These are phyloP conservation scores for Corythornis cristatus DNA, from an alignment of 2,113 vertebrate genomes.

Conservation along the genomic window DNA sequence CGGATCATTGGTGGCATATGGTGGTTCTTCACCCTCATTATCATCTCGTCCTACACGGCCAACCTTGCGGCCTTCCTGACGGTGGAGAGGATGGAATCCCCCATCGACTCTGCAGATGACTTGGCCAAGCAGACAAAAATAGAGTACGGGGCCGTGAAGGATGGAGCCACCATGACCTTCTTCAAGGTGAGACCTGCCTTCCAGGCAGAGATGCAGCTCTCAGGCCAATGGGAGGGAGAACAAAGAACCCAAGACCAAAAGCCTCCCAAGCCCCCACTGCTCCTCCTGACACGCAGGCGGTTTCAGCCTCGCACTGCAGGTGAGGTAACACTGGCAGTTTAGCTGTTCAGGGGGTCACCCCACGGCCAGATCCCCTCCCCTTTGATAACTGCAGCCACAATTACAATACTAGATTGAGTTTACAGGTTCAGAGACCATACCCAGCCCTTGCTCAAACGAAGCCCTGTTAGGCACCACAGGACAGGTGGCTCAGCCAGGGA, in stretches of 20 bases:
- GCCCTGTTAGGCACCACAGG: neutral
- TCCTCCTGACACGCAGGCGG: neutral
- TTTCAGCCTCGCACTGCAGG: neutral
- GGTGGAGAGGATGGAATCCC: constrained; percentile 96
- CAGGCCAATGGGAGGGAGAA: neutral
- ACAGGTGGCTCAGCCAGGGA: neutral
- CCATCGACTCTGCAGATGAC: constrained; percentile 95
- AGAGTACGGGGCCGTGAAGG: constrained; percentile 94
- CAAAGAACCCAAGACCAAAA: neutral
- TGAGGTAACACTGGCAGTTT: too few species aligned
- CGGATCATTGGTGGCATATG: constrained; percentile 98
- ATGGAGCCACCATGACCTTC: constrained; percentile 97
- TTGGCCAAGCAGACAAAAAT: constrained; percentile 98
- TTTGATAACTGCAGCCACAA: neutral
- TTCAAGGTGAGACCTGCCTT: constrained; percentile 86
- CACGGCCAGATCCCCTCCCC: neutral
- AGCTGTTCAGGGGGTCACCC: too few species aligned
- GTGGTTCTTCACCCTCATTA: constrained; percentile 99
- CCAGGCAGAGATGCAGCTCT: neutral
- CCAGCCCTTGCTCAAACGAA: accelerated
- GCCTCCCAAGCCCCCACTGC: neutral
- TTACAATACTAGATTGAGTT: neutral
- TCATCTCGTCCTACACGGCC: constrained; percentile 98
- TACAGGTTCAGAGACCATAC: neutral
- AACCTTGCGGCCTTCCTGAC: constrained; percentile 97